A percentile compares a stretch with the other conserved stretches of the same genome.
These are phyloP conservation scores for Eugnorisma glareosa DNA, from an alignment of 2,888 invertebrate genomes.

Conservation along the genomic window DNA sequence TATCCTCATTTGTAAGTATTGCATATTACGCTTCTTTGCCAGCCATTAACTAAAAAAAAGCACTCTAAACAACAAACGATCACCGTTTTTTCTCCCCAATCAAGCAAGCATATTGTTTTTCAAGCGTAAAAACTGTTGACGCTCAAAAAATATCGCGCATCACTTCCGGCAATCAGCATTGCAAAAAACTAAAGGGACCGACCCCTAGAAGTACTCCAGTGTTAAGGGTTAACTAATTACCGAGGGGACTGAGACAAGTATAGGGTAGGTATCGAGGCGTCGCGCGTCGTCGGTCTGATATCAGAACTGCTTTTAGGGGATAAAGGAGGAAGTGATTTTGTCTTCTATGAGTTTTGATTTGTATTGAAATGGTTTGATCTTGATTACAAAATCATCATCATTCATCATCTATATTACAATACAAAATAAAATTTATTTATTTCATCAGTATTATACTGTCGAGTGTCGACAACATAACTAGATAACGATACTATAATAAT, in stretches of 20 bases:
- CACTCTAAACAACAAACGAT: conserved; percentile 2
- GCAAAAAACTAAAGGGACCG: conserved; percentile 52
- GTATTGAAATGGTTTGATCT: background rate
- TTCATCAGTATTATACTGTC: background rate
- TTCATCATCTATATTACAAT: too few relatives aligned
- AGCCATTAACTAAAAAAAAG: background rate
- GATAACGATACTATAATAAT: too few relatives aligned
- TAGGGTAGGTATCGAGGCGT: conserved; percentile 15
- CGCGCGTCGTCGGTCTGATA: background rate
- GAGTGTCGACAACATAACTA: too few relatives aligned
- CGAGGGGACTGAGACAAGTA: conserved; percentile 29
- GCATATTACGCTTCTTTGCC: background rate
- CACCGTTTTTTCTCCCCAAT: conserved; percentile 40
- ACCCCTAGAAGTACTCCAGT: conserved; percentile 50
- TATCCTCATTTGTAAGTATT: background rate
- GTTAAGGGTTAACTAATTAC: conserved; percentile 77
- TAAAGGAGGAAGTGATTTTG: conserved; percentile 1
- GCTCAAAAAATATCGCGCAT: conserved; percentile 52
- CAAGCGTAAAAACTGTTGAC: conserved; percentile 70
- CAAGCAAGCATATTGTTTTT: conserved; percentile 51
- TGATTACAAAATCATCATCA: too few relatives aligned
- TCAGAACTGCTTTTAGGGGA: background rate
- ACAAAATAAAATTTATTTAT: too few relatives aligned
- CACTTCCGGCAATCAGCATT: conserved; percentile 70
- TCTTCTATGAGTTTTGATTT: background rate